phyloP scores from a whole-genome alignment of 30 jellyfish, hydroid and myxozoan species.

The Turritopsis rubra region DNA sequence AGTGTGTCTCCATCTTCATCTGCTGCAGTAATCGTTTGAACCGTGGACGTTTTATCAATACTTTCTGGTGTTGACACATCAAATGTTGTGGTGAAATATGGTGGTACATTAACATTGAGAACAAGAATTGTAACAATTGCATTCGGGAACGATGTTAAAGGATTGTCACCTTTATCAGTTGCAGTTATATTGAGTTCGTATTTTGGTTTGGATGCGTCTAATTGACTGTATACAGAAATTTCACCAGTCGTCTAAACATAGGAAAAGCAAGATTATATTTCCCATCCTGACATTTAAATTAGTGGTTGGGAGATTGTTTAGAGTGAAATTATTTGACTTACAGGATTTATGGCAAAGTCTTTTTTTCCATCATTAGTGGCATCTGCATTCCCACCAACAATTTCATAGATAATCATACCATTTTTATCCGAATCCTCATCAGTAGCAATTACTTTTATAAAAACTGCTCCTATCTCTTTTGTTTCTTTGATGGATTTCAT shows the following conservation, averaged over 20 bases:
- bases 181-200: not conserved
- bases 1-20: slow-evolving; percentile 6
- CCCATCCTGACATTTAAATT: too few species aligned
- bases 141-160: not conserved
- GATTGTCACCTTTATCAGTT: not conserved
- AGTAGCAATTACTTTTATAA: slow-evolving; percentile 6
- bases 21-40: slow-evolving; percentile 1
- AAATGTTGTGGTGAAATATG: slow-evolving; percentile 3
- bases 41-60: not conserved
- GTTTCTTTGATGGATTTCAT: not conserved
- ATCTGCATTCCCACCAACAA: slow-evolving; percentile 8
- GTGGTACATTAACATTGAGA: not conserved
- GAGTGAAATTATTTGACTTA: not conserved
- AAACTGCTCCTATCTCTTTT: not conserved
- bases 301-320: not conserved
- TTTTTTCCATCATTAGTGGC: not conserved
- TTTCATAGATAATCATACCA: not conserved
- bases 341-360: slow-evolving; percentile 9
- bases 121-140: not conserved
- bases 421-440: slow-evolving; percentile 12
- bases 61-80: slow-evolving; percentile 6
- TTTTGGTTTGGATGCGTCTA: slow-evolving; percentile 8
- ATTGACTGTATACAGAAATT: not conserved
- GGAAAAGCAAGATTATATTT: too few species aligned
- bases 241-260: not conserved